A percentile compares a stretch with the other conserved stretches of the same genome.
phyloP scores from a whole-genome alignment of 1,140 invertebrate species.

The Drosophila yakuba region DNA sequence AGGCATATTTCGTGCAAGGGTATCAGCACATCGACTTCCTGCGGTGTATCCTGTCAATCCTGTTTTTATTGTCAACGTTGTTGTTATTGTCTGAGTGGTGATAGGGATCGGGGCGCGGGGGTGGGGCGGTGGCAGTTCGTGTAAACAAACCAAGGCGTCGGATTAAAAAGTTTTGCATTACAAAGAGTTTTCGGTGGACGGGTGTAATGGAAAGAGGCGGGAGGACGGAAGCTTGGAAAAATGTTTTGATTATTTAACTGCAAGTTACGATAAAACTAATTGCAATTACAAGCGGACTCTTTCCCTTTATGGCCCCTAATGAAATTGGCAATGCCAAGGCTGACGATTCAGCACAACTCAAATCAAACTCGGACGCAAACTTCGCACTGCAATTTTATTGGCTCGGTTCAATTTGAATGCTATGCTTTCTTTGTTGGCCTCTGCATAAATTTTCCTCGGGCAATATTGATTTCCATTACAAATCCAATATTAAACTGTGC shows the following conservation, averaged over 20 bases:
- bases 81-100: constrained; percentile 35
- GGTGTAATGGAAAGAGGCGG: not conserved
- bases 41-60: constrained; percentile 15
- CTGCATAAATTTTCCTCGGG: constrained; percentile 44
- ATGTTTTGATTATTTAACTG: constrained; percentile 74
- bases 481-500: constrained; percentile 54
- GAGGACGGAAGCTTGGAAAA: constrained; percentile 57
- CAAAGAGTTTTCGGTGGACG: constrained; percentile 51
- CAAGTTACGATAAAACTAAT: constrained; percentile 70
- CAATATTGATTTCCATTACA: constrained; percentile 57
- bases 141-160: constrained; percentile 78
- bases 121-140: constrained; percentile 54
- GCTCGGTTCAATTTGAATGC: constrained; percentile 23
- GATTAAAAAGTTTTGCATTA: constrained; percentile 77
- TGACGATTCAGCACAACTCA: constrained; percentile 38
- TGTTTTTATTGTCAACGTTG: constrained; percentile 44
- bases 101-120: constrained; percentile 10
- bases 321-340: constrained; percentile 49
- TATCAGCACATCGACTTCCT: constrained; percentile 16
- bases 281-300: constrained; percentile 57
- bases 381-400: constrained; percentile 40
- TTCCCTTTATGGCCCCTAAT: constrained; percentile 36
- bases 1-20: not conserved
- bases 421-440: constrained; percentile 37
- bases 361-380: constrained; percentile 39